phyloP scores from a whole-genome alignment of 2,888 invertebrate species.

The Dynastes grantii region DNA sequence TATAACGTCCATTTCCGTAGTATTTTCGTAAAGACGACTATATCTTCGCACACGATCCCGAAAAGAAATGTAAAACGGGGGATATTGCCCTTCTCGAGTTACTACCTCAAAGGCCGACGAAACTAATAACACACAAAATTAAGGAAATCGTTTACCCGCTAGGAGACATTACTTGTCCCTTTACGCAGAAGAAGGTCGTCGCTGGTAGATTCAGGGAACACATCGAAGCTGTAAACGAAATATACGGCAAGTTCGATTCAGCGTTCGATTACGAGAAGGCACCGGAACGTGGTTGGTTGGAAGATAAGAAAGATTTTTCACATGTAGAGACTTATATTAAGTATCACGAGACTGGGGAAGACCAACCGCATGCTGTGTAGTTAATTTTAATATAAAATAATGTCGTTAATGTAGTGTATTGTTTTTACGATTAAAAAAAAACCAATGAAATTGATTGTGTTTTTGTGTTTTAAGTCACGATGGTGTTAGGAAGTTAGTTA shows the following conservation, averaged over 20 bases:
- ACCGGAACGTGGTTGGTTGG: constrained; percentile 85
- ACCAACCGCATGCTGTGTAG: constrained; percentile 79
- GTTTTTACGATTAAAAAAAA: neutral
- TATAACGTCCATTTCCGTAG: constrained; percentile 71
- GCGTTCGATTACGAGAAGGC: constrained; percentile 85
- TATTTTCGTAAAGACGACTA: constrained; percentile 84
- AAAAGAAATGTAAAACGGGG: constrained; percentile 84
- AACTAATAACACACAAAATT: constrained; percentile 85
- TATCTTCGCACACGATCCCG: constrained; percentile 85
- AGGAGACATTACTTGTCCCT: constrained; percentile 90
- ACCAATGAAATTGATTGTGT: no score
- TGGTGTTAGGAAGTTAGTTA: no score
- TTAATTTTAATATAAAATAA: neutral
- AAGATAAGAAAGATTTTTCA: constrained; percentile 87
- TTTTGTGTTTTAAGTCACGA: no score
- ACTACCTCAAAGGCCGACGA: constrained; percentile 81
- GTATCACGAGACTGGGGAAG: constrained; percentile 84
- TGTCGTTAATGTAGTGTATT: neutral
- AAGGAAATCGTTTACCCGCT: constrained; percentile 85
- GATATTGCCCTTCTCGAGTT: constrained; percentile 87
- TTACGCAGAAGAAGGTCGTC: constrained; percentile 86
- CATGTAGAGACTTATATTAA: constrained; percentile 84
- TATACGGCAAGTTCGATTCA: constrained; percentile 80
- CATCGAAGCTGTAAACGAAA: constrained; percentile 77
- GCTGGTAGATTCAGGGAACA: constrained; percentile 83